Evolutionary conservation across 1,140 invertebrate species (phyloP), one percentile per base, ranked within the genome.

Genomic region (Druon quercuslanigerum): DNA sequence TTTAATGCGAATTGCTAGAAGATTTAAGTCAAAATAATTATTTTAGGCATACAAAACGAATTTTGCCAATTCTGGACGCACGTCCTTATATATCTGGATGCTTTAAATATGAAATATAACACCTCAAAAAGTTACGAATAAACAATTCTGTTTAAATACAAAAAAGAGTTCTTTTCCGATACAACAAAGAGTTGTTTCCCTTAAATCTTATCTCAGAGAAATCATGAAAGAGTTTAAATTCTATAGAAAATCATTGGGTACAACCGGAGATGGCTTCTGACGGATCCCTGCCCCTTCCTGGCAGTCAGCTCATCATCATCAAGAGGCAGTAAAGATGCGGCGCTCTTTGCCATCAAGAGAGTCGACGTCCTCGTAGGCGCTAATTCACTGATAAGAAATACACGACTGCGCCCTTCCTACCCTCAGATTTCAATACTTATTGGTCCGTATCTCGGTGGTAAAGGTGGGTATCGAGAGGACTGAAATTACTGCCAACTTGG

Each of bases 371-470:
- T 76, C 82, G 75, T 74, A 80, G 77, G 81, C 83, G 86, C 86
- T 90, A 89, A 89, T 90, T 89, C 86, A 88, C 88, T 86, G 88
- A 90, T 90, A 90, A 90, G 88, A 87, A 88, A 87, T 81, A 85
- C 85, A 84, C 84, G 78, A 78, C 76, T 79, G 79, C 70, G 66
- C 80, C 33, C 76, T 85, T 75, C 72, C 83, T 77, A 76, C 84
- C 77, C 83, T 83, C 82, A 52, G 73, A 82, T 79, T 82, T 46
- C 84, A 83, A 88, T 88, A 89, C 87, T 88, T 87, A 88, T 88
- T 87, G 83, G 85, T 85, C 87, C 82, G 78, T 89, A 90, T 89
- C 87, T 87, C 79, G 72, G 73, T 77, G 73, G 80, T 81, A 81
- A 82, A 84, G 79, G 73, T 57, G 73, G 74, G 83, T 86, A 83